Evolutionary conservation across 1,140 invertebrate genomes (phyloP).

Genomic region (Drosophila triauraria): DNA sequence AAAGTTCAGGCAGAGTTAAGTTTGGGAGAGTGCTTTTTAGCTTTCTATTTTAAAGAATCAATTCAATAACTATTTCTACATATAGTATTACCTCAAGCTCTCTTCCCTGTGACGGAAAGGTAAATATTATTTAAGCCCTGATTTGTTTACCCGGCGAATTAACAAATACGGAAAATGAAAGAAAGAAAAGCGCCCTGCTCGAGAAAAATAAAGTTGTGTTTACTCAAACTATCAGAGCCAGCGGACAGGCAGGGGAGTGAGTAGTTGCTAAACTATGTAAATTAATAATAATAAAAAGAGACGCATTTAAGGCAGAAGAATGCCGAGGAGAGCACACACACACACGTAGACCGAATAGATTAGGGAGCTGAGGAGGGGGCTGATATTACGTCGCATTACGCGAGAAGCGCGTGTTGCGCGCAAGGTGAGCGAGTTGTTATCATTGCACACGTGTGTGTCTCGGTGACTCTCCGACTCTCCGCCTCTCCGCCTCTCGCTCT

Average conservation of each 20-base stretch:
- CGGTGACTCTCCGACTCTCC: not conserved
- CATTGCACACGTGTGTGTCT: slow-evolving; percentile 65
- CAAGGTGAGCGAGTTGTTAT: slow-evolving; percentile 80
- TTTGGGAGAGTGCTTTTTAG: not conserved
- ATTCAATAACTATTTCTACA: not conserved
- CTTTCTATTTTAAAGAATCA: not conserved
- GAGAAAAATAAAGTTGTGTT: slow-evolving; percentile 49
- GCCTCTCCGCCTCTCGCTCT: slow-evolving; percentile 17
- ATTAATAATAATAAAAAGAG: slow-evolving; percentile 67
- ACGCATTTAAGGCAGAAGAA: slow-evolving; percentile 63
- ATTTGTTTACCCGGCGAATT: slow-evolving; percentile 60
- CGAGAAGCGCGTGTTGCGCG: slow-evolving; percentile 69
- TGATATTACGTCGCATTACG: slow-evolving; percentile 79
- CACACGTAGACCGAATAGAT: slow-evolving; percentile 27
- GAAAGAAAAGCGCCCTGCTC: slow-evolving; percentile 10
- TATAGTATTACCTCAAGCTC: not conserved
- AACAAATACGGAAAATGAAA: slow-evolving; percentile 39
- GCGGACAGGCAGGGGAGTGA: not conserved
- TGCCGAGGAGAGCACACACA: slow-evolving; percentile 24
- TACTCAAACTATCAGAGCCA: slow-evolving; percentile 52
- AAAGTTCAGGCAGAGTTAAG: too few species aligned
- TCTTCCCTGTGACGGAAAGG: slow-evolving; percentile 4
- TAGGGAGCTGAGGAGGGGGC: not conserved
- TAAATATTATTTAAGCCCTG: slow-evolving; percentile 61
- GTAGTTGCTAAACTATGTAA: slow-evolving; percentile 53